Evolutionary conservation across 2,797 vertebrate genomes (phyloP).

Genomic region (Phaenicophaeus curvirostris): DNA sequence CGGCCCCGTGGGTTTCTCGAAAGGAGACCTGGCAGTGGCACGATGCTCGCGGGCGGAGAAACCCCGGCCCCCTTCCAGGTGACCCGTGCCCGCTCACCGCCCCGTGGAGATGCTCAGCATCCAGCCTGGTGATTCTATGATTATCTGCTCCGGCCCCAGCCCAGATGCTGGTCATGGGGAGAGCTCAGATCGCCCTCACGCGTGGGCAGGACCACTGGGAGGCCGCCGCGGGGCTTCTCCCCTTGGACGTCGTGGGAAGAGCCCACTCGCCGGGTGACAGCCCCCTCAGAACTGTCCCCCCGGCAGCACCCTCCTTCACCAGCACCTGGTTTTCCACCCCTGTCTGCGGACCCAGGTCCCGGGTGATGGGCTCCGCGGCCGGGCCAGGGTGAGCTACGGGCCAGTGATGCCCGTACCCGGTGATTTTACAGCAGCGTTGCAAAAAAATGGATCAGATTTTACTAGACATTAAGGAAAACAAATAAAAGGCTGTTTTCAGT

Average conservation of each 20-base stretch:
- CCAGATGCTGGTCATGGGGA: not conserved
- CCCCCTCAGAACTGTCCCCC: not conserved
- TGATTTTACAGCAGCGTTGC: not conserved
- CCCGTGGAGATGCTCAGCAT: not conserved
- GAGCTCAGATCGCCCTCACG: not conserved
- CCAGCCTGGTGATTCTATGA: too few relatives aligned
- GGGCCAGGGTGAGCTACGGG: not conserved
- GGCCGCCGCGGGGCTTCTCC: not conserved
- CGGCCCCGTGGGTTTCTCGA: not conserved
- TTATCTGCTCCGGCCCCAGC: not conserved
- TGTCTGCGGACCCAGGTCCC: not conserved
- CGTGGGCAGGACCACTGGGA: not conserved
- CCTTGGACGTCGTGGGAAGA: not conserved
- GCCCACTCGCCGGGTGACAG: not conserved
- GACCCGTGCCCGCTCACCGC: not conserved
- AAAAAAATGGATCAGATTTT: not conserved
- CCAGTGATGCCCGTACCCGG: not conserved
- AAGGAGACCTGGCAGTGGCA: not conserved
- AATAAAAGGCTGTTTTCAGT: not conserved
- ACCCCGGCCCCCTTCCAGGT: not conserved
- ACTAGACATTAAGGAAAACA: constrained; percentile 56
- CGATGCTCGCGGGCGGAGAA: not conserved
- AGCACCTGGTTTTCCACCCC: not conserved
- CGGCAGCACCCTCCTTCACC: not conserved
- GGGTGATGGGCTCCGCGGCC: not conserved